phyloP scores from a whole-genome alignment of 2,888 invertebrate genomes.

The Spisula solida region DNA sequence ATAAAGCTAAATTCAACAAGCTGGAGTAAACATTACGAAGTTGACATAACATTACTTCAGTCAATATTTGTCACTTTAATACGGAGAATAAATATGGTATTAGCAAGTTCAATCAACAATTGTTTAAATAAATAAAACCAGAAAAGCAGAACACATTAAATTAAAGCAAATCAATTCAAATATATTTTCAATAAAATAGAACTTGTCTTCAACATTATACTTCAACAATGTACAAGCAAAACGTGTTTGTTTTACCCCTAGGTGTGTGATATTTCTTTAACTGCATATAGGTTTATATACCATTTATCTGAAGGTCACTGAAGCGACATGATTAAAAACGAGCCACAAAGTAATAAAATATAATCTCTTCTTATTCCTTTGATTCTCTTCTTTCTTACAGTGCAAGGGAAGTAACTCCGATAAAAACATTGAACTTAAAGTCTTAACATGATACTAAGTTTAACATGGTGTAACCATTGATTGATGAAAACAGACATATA shows the following conservation, averaged over 20 bases:
- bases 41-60: neutral
- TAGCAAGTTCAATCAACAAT: neutral
- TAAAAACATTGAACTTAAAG: neutral
- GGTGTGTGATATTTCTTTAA: neutral
- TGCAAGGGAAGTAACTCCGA: conserved; percentile 12
- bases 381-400: neutral
- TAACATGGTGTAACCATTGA: too few species aligned
- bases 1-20: neutral
- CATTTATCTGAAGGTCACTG: neutral
- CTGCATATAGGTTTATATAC: neutral
- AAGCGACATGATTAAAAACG: neutral
- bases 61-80: neutral
- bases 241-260: neutral
- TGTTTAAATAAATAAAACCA: conserved; percentile 2
- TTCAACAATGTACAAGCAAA: neutral
- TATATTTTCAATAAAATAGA: neutral
- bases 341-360: neutral
- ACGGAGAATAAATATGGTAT: neutral
- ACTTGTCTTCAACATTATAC: neutral
- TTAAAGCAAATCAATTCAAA: conserved; percentile 13
- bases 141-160: neutral
- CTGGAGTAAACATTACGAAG: neutral
- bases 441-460: too few species aligned
- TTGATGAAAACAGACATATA: too few species aligned
- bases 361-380: neutral